phyloP scores from a whole-genome alignment of 37 sponge, comb jelly and placozoan genomes.

The Geodia barretti region DNA sequence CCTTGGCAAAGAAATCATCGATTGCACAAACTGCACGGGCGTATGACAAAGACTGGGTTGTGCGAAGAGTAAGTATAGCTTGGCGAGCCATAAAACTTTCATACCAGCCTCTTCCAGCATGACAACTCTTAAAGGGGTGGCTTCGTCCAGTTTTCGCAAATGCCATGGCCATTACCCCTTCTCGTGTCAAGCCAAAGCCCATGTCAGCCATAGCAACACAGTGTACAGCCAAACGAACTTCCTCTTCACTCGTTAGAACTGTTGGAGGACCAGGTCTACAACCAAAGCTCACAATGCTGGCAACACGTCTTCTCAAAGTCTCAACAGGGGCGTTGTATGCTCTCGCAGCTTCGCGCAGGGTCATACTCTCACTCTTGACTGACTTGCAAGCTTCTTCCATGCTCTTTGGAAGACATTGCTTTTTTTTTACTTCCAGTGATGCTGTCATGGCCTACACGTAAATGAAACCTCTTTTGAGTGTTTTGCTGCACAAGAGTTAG shows the following conservation, averaged over 20 bases:
- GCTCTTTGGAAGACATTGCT: too few species aligned
- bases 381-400: slow-evolving; percentile 1
- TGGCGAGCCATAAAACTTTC: slow-evolving; percentile 35
- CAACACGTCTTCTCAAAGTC: slow-evolving; percentile 24
- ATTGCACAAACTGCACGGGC: slow-evolving; percentile 3
- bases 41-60: slow-evolving; percentile 31
- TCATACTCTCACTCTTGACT: background rate
- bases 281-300: background rate
- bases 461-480: too few species aligned
- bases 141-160: slow-evolving; percentile 26
- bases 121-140: slow-evolving; percentile 37
- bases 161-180: slow-evolving; percentile 41
- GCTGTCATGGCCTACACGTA: too few species aligned
- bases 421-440: too few species aligned
- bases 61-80: slow-evolving; percentile 22
- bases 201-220: slow-evolving; percentile 36
- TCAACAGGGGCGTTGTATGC: slow-evolving; percentile 24
- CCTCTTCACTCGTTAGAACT: slow-evolving; percentile 44
- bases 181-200: slow-evolving; percentile 49
- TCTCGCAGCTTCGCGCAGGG: slow-evolving; percentile 5
- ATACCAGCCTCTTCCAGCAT: slow-evolving; percentile 43
- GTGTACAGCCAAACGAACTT: slow-evolving; percentile 18
- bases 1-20: background rate
- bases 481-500: too few species aligned
- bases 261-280: slow-evolving; percentile 26